Conservation (phyloP, 2,113 vertebrate species). For the Podocnemis expansa region DNA sequence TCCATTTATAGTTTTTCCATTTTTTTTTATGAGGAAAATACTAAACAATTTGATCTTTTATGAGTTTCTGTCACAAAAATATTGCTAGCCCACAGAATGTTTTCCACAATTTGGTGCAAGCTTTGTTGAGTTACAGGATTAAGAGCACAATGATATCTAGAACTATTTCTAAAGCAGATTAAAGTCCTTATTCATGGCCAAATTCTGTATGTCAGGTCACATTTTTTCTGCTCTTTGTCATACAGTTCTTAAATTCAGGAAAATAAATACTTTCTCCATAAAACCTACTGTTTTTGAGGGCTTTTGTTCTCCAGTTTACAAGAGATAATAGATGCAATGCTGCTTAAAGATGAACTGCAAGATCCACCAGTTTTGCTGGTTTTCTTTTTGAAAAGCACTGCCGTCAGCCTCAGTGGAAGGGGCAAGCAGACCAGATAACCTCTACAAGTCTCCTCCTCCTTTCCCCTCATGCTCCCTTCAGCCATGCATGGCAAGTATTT, state of each 20-base stretch:
- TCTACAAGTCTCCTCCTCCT: not conserved
- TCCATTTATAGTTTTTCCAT: not conserved
- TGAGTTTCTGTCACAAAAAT: not conserved
- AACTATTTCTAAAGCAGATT: not conserved
- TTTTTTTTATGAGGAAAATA: not conserved
- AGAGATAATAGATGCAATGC: not conserved
- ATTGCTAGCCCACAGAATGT: not conserved
- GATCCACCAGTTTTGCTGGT: not conserved
- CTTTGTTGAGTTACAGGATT: not conserved
- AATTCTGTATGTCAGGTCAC: conserved; percentile 8
- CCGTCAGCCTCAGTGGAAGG: not conserved
- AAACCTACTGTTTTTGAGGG: not conserved
- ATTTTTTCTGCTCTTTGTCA: not conserved
- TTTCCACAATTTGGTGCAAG: not conserved
- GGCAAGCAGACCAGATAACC: not conserved
- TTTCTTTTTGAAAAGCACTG: not conserved
- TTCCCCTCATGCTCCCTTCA: not conserved
- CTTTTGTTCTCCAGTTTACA: not conserved
- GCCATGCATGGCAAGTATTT: not conserved
- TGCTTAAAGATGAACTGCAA: not conserved
- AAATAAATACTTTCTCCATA: not conserved
- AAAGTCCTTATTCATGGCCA: not conserved
- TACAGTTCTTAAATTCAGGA: not conserved
- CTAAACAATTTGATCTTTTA: not conserved
- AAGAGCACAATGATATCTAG: not conserved